A percentile compares a stretch with the other conserved stretches of the same genome.
Evolutionary conservation across 92 coral and sea anemone species (phyloP).

Genomic region (Blastomussa wellsi): DNA sequence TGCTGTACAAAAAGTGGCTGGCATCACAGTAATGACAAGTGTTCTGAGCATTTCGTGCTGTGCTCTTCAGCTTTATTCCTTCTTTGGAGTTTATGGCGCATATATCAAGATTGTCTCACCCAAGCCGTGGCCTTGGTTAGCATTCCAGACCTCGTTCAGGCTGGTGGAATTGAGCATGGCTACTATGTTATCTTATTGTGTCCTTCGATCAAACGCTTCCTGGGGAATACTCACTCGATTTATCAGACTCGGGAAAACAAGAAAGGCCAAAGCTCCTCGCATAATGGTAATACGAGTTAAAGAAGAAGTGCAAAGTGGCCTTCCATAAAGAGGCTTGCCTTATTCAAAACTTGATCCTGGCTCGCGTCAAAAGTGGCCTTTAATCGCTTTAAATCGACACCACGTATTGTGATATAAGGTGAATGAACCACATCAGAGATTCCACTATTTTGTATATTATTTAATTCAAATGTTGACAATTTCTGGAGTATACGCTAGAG

Average conservation of each 20-base stretch:
- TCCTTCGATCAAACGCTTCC: conserved; percentile 35
- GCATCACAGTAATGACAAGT: conserved; percentile 67
- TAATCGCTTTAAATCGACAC: neutral
- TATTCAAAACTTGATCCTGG: neutral
- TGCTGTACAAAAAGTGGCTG: conserved; percentile 44
- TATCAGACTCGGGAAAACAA: neutral
- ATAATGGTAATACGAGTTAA: neutral
- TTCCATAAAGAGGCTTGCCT: neutral
- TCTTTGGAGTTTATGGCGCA: conserved; percentile 69
- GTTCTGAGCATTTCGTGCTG: conserved; percentile 72
- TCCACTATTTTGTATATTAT: no score
- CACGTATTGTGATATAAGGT: neutral
- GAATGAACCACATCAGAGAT: no score
- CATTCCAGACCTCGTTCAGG: conserved; percentile 77
- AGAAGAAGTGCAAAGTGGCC: neutral
- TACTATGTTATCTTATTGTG: conserved; percentile 66
- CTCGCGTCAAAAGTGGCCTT: neutral
- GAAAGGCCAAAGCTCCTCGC: conserved; percentile 6
- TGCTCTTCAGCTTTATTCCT: conserved; percentile 72
- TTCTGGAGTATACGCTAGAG: neutral
- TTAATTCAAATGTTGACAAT: no score
- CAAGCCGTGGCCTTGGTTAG: conserved; percentile 91
- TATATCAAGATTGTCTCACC: conserved; percentile 61
- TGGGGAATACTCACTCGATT: neutral
- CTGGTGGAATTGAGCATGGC: conserved; percentile 84